phyloP scores from a whole-genome alignment of 2,113 vertebrate species.

The Phylloscopus trochilus region DNA sequence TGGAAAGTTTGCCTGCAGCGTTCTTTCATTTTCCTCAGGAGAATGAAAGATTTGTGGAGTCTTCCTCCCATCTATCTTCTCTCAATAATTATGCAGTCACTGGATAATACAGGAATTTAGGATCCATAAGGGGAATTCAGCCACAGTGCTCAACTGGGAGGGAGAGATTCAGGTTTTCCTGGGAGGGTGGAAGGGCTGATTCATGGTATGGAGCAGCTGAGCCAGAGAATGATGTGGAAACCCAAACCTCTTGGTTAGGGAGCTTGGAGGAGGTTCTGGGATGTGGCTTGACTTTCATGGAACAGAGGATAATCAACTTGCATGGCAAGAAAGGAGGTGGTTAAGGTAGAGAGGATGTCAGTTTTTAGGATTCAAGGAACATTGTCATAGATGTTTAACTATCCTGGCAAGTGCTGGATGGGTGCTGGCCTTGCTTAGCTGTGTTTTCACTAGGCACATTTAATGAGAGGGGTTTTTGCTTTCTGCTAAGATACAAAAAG shows the following conservation, averaged over 20 bases:
- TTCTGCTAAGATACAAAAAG: not conserved
- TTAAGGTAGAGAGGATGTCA: not conserved
- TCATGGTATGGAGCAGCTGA: not conserved
- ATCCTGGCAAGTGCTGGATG: not conserved
- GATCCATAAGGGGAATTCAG: not conserved
- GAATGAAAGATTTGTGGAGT: not conserved
- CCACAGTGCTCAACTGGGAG: not conserved
- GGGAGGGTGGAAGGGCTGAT: not conserved
- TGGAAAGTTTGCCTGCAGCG: conserved; percentile 35
- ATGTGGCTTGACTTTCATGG: not conserved
- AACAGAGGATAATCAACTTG: not conserved
- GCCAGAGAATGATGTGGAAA: not conserved
- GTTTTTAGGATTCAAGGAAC: not conserved
- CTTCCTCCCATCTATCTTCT: not conserved
- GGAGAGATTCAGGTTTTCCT: not conserved
- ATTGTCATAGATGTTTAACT: not conserved
- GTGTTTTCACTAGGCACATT: not conserved
- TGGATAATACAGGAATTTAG: not conserved
- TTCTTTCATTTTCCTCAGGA: not conserved
- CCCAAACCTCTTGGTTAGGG: not conserved
- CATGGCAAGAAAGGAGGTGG: not conserved
- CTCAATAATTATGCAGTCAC: not conserved
- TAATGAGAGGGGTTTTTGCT: not conserved
- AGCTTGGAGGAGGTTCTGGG: not conserved
- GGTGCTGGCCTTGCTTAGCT: not conserved